phyloP scores from a whole-genome alignment of 2,797 vertebrate species.

The Corythornis leucogaster region DNA sequence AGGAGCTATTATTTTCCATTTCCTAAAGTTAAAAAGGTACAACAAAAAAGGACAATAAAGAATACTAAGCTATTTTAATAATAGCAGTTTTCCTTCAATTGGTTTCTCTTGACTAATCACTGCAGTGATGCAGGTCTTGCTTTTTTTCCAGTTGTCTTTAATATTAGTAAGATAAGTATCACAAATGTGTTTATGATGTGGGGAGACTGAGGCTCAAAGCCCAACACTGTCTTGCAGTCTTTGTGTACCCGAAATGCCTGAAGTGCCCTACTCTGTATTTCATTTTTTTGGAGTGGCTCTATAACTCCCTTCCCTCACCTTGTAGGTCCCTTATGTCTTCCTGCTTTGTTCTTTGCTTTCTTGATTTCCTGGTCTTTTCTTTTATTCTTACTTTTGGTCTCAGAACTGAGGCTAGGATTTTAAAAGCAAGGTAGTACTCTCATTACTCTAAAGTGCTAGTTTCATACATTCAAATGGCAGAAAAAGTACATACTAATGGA shows the following conservation, averaged over 20 bases:
- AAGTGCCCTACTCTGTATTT: background rate
- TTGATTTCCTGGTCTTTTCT: background rate
- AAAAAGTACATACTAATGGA: background rate
- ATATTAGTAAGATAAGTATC: background rate
- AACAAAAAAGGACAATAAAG: background rate
- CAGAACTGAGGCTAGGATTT: background rate
- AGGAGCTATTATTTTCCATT: background rate
- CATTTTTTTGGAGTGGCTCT: background rate
- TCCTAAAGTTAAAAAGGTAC: background rate
- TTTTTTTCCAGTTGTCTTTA: background rate
- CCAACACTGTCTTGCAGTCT: background rate
- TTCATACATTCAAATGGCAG: background rate
- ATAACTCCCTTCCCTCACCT: background rate
- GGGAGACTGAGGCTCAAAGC: rapidly evolving
- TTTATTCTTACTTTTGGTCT: background rate
- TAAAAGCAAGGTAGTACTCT: background rate
- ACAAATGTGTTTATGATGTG: background rate
- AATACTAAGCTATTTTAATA: background rate
- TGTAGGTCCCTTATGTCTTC: background rate
- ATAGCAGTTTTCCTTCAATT: background rate
- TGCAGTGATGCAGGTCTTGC: background rate
- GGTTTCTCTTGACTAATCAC: background rate
- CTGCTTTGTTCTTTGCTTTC: background rate
- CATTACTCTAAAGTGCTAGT: background rate
- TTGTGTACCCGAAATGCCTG: background rate